Evolutionary conservation across 2,797 vertebrate species (phyloP).

Genomic region (Sebastes minor): DNA sequence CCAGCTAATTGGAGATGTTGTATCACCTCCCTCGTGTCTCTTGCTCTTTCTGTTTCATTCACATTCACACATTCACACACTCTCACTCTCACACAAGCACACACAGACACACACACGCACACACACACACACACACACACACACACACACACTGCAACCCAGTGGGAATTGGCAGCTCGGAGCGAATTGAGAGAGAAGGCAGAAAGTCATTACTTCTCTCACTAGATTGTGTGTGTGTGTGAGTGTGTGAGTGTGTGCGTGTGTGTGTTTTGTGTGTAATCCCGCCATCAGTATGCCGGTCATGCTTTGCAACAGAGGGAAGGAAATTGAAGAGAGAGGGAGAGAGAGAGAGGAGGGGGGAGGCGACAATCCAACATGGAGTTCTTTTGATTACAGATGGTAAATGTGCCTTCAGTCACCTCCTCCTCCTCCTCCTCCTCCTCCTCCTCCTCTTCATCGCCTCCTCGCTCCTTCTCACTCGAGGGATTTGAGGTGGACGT

Average conservation of each 20-base stretch:
- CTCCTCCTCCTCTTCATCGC: constrained; percentile 6
- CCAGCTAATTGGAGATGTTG: constrained; percentile 69
- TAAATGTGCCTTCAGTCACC: constrained; percentile 56
- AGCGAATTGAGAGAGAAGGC: constrained; percentile 62
- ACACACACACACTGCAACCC: constrained; percentile 4
- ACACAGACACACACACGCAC: neutral
- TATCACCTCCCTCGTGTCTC: constrained; percentile 57
- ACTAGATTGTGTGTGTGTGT: constrained; percentile 15
- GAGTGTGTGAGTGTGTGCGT: constrained; percentile 38
- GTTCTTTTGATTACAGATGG: constrained; percentile 72
- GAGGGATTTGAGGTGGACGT: constrained; percentile 47
- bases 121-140: constrained; percentile 13
- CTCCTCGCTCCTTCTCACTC: constrained; percentile 29
- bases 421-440: neutral
- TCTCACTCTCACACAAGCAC: constrained; percentile 4
- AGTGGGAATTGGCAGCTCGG: constrained; percentile 65
- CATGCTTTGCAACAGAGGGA: constrained; percentile 58
- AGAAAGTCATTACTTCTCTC: constrained; percentile 72
- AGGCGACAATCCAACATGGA: constrained; percentile 55
- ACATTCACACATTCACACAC: neutral
- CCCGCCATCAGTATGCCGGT: constrained; percentile 67
- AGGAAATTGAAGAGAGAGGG: constrained; percentile 62
- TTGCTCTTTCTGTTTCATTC: constrained; percentile 45
- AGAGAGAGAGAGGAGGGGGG: constrained; percentile 14
- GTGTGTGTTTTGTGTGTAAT: constrained; percentile 54